Evolutionary conservation across 2,888 invertebrate genomes (phyloP).

Genomic region (Branchipolynoe longqiensis): DNA sequence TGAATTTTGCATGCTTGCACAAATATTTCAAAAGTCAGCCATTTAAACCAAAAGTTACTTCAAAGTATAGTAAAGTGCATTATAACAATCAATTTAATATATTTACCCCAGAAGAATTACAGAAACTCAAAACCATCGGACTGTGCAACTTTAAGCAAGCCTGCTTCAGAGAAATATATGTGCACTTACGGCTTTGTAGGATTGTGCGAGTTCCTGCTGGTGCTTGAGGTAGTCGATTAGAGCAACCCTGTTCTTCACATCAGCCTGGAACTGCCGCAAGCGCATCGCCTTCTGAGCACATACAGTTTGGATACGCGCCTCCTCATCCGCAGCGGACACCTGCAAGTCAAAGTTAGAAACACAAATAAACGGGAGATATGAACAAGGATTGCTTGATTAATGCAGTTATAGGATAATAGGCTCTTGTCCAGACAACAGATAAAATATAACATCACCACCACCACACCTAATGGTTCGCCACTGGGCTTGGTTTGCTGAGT

Average conservation of each 20-base stretch:
- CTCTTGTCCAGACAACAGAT: neutral
- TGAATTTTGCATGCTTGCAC: too few species aligned
- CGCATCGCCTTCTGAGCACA: conserved; percentile 73
- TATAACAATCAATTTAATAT: too few species aligned
- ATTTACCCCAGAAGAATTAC: too few species aligned
- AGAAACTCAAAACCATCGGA: too few species aligned
- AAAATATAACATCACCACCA: neutral
- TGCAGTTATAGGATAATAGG: neutral
- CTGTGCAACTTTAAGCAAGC: too few species aligned
- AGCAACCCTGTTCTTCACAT: conserved; percentile 76
- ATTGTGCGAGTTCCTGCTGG: conserved; percentile 73
- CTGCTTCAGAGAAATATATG: too few species aligned
- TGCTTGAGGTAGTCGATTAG: conserved; percentile 70
- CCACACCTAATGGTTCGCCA: neutral
- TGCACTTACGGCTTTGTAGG: conserved; percentile 72
- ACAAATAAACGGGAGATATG: neutral
- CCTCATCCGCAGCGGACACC: conserved; percentile 53
- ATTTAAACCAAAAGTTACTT: too few species aligned
- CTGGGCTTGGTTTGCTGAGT: neutral
- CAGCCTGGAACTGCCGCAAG: conserved; percentile 75
- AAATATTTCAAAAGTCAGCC: too few species aligned
- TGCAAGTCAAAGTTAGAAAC: neutral
- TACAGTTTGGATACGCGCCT: neutral
- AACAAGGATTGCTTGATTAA: neutral
- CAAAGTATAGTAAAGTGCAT: too few species aligned